These are phyloP conservation scores for Aricia agestis DNA, from an alignment of 1,140 invertebrate genomes.

Conservation along the genomic window DNA sequence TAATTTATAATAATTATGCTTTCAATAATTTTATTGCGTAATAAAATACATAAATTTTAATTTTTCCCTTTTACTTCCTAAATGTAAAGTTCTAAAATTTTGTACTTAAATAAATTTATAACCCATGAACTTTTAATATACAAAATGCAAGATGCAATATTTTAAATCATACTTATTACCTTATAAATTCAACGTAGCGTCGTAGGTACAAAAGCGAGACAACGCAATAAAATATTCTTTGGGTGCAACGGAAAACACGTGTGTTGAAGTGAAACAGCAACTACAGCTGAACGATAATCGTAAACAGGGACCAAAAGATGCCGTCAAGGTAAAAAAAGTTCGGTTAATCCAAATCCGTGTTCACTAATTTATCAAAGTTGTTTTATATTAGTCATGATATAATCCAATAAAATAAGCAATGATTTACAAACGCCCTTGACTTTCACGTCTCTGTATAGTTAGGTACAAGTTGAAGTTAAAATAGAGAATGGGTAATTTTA, in stretches of 20 bases:
- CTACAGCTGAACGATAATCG: constrained; percentile 38
- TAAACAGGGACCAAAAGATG: constrained; percentile 37
- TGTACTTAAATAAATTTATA: no score
- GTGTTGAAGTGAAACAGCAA: constrained; percentile 48
- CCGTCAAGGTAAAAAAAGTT: constrained; percentile 57
- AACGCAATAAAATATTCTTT: constrained; percentile 39
- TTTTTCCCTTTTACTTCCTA: no score
- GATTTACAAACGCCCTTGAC: constrained; percentile 36
- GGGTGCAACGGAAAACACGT: constrained; percentile 46
- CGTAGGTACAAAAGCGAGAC: constrained; percentile 14
- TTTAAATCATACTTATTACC: neutral
- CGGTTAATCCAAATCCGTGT: constrained; percentile 48
- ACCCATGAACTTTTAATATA: no score
- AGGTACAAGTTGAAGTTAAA: neutral
- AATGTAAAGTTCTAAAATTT: no score
- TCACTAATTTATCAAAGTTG: constrained; percentile 2
- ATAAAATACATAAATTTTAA: no score
- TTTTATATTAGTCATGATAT: constrained; percentile 52
- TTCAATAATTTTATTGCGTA: no score
- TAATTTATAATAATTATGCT: no score
- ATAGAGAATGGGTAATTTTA: constrained; percentile 1
- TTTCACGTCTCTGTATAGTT: constrained; percentile 22
- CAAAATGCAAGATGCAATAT: no score
- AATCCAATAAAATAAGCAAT: constrained; percentile 41
- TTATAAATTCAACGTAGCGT: neutral